phyloP scores from a whole-genome alignment of 1,140 invertebrate species.

The Ooceraea biroi region DNA sequence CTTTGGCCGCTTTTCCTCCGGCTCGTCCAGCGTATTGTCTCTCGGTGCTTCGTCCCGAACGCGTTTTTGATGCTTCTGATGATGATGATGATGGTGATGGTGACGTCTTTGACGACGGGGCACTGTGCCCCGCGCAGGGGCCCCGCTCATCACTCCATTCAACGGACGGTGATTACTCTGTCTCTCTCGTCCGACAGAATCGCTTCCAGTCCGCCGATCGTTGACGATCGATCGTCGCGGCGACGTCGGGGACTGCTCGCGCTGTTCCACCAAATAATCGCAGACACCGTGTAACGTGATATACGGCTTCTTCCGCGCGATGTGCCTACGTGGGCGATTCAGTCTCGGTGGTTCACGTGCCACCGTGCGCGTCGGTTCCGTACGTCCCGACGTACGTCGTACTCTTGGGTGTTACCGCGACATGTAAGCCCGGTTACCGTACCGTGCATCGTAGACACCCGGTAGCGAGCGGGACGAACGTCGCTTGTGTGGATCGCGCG shows the following conservation, averaged over 20 bases:
- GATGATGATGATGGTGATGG: slow-evolving; percentile 69
- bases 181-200: slow-evolving; percentile 68
- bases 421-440: not conserved
- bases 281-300: not conserved
- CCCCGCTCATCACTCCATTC: slow-evolving; percentile 86
- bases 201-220: slow-evolving; percentile 3
- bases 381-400: not conserved
- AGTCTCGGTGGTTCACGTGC: slow-evolving; percentile 1
- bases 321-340: not conserved
- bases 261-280: not conserved
- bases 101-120: slow-evolving; percentile 85
- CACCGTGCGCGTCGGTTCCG: not conserved
- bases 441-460: slow-evolving; percentile 51
- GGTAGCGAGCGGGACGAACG: slow-evolving; percentile 5
- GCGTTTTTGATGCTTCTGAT: slow-evolving; percentile 71
- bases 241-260: not conserved
- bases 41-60: slow-evolving; percentile 24
- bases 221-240: not conserved
- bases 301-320: not conserved
- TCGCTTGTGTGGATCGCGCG: slow-evolving; percentile 30
- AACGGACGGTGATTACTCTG: slow-evolving; percentile 79
- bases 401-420: not conserved
- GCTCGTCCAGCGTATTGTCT: slow-evolving; percentile 33
- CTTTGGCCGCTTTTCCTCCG: slow-evolving; percentile 86
- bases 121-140: slow-evolving; percentile 84